Conservation (phyloP, 1,140 invertebrate genomes). For the Coptotermes formosanus region DNA sequence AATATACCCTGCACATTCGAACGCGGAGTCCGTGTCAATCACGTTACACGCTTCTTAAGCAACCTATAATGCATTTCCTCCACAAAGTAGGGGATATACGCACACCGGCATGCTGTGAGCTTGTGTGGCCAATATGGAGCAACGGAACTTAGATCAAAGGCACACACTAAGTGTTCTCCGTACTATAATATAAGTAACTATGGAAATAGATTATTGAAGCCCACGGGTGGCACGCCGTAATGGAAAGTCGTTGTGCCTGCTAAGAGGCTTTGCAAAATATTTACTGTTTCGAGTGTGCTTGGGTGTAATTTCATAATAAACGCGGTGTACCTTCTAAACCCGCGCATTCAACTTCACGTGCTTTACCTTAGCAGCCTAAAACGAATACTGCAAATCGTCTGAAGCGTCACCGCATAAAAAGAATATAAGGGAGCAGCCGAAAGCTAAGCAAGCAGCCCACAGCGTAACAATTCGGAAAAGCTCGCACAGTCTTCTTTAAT, state of each 20-base stretch:
- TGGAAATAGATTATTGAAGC: not conserved
- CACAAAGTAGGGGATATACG: not conserved
- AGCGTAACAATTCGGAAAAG: too few species aligned
- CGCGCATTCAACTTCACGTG: too few species aligned
- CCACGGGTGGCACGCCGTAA: not conserved
- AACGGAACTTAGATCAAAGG: not conserved
- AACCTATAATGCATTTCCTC: not conserved
- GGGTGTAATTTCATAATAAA: too few species aligned
- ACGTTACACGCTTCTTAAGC: not conserved
- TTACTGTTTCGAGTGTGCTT: too few species aligned
- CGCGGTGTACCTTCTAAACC: too few species aligned
- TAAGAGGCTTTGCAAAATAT: slow-evolving; percentile 1
- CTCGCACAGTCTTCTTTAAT: too few species aligned
- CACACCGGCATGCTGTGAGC: not conserved
- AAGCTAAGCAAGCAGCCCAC: too few species aligned
- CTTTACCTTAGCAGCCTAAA: too few species aligned
- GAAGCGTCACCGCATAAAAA: too few species aligned
- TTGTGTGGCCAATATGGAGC: not conserved
- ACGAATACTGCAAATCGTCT: too few species aligned
- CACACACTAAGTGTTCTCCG: not conserved
- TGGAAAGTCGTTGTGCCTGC: not conserved
- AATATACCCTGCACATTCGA: too few species aligned
- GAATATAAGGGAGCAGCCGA: too few species aligned
- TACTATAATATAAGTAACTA: not conserved
- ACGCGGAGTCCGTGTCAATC: not conserved